Conservation (phyloP, 2,113 vertebrate genomes). For the Chloroceryle aenea region DNA sequence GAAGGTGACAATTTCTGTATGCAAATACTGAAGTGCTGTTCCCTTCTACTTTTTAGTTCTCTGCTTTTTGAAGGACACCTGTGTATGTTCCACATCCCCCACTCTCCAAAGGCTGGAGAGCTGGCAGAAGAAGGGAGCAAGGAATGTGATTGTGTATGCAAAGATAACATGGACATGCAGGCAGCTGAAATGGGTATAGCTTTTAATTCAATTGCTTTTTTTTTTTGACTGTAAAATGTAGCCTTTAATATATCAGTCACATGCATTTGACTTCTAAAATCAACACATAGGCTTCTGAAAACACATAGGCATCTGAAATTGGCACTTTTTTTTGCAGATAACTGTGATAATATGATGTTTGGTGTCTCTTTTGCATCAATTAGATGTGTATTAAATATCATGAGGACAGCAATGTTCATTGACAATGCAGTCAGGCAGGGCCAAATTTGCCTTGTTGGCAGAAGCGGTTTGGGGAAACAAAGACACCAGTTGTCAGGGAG, state of each 20-base stretch:
- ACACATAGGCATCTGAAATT: background rate
- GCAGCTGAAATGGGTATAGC: background rate
- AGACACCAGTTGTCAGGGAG: background rate
- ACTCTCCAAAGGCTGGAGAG: background rate
- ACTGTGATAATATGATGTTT: accelerated
- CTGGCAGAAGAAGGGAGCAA: background rate
- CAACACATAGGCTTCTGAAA: background rate
- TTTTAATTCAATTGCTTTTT: background rate
- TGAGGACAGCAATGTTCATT: background rate
- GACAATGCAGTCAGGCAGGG: background rate
- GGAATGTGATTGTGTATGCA: background rate
- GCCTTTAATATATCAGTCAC: background rate
- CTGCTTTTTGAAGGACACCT: background rate
- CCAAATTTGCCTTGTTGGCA: background rate
- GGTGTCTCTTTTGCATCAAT: background rate
- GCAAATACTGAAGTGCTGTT: background rate
- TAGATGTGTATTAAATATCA: background rate
- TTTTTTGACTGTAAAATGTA: background rate
- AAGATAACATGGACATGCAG: background rate
- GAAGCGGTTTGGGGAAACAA: background rate
- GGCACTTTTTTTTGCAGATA: background rate
- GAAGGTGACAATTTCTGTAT: background rate
- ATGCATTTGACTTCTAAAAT: background rate
- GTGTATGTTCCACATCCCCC: background rate
- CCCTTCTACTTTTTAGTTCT: background rate